These are phyloP conservation scores for Salvelinus sp. DNA, from an alignment of 2,113 vertebrate genomes.

Conservation along the genomic window DNA sequence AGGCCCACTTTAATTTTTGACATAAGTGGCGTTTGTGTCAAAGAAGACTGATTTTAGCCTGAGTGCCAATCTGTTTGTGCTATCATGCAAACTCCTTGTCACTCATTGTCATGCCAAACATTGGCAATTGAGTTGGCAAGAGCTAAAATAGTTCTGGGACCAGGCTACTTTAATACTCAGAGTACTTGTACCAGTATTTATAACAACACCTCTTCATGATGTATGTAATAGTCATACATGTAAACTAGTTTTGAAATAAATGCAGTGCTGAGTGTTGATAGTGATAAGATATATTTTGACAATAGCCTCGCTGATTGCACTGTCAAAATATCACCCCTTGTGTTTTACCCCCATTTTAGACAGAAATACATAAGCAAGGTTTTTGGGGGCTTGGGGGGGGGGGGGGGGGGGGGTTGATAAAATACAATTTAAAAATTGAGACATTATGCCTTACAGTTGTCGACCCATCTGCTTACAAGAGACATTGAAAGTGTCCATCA, in stretches of 20 bases:
- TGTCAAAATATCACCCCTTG: background rate
- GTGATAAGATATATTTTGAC: background rate
- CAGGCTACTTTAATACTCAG: no score
- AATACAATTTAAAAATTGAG: conserved; percentile 45
- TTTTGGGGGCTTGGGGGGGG: conserved; percentile 5
- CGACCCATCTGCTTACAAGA: conserved; percentile 51
- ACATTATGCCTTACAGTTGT: conserved; percentile 54
- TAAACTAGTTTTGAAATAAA: no score
- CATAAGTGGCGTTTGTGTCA: background rate
- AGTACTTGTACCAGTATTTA: no score
- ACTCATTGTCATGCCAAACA: no score
- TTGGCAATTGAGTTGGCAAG: no score
- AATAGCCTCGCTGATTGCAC: background rate
- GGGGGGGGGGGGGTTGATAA: conserved; percentile 18
- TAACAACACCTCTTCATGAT: background rate
- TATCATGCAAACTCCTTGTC: no score
- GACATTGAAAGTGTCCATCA: conserved; percentile 48
- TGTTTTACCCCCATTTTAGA: background rate
- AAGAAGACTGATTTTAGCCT: background rate
- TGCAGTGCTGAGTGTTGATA: background rate
- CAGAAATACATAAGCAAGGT: background rate
- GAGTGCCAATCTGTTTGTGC: background rate
- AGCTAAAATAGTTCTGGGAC: no score
- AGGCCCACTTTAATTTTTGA: background rate
- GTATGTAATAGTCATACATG: no score